A percentile compares a stretch with the other conserved stretches of the same genome.
phyloP scores from a whole-genome alignment of 2,113 vertebrate genomes.

The Benthochromis sp. region DNA sequence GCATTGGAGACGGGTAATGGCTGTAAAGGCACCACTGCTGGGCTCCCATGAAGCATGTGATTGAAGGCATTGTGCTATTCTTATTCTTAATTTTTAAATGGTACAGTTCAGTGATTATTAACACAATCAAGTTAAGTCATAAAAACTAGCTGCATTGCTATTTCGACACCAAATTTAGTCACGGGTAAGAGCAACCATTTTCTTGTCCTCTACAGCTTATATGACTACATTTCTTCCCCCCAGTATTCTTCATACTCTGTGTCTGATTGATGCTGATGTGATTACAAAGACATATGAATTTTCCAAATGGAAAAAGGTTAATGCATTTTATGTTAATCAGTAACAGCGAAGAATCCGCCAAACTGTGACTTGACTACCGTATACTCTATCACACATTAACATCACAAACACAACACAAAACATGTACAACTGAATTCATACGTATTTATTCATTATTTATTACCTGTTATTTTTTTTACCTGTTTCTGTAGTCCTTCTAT shows the following conservation, averaged over 20 bases:
- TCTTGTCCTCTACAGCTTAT: not conserved
- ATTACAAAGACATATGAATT: conserved; percentile 4
- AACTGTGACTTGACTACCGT: not conserved
- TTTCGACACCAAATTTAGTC: not conserved
- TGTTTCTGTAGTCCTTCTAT: not conserved
- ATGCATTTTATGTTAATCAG: conserved; percentile 46
- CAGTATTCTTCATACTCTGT: not conserved
- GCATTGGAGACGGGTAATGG: not conserved
- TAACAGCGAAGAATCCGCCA: conserved; percentile 1
- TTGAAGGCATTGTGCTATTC: not conserved
- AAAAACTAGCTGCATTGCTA: not conserved
- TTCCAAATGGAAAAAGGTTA: conserved; percentile 53
- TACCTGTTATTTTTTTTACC: not conserved
- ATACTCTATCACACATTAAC: not conserved
- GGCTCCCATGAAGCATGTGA: not conserved
- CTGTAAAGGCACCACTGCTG: not conserved
- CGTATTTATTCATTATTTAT: not conserved
- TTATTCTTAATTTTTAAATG: not conserved
- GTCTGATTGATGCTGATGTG: conserved; percentile 10
- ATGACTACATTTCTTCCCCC: not conserved
- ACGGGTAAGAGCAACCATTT: not conserved
- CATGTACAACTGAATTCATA: not conserved
- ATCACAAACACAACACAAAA: not conserved
- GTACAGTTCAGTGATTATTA: conserved; percentile 31
- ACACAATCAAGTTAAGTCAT: not conserved